Conservation (phyloP, 2,888 invertebrate species). For the Odontocerum albicorne region DNA sequence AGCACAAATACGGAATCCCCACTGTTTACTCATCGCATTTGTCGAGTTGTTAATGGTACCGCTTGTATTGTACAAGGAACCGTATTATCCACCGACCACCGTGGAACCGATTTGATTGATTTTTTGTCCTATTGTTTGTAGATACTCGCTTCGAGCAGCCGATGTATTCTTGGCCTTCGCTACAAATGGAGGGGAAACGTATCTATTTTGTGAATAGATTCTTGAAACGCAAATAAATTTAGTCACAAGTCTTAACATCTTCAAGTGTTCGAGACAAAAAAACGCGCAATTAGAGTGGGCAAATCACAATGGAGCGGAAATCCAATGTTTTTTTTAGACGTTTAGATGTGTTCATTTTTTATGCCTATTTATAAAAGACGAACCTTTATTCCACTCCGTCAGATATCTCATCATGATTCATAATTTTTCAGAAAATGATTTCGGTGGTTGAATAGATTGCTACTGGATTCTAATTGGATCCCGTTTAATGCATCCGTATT, state of each 20-base stretch:
- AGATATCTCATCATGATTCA: no score
- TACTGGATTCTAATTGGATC: no score
- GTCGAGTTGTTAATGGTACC: slow-evolving; percentile 41
- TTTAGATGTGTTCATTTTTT: no score
- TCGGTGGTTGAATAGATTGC: no score
- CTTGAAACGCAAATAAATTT: slow-evolving; percentile 9
- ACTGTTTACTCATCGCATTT: slow-evolving; percentile 58
- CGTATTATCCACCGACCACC: slow-evolving; percentile 39
- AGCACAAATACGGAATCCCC: slow-evolving; percentile 36
- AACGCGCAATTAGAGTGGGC: slow-evolving; percentile 14
- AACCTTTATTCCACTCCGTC: no score
- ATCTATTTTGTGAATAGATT: slow-evolving; percentile 16
- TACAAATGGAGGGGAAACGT: slow-evolving; percentile 12
- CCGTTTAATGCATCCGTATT: no score
- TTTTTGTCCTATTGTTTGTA: slow-evolving; percentile 43
- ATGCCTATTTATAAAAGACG: no score
- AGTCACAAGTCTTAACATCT: slow-evolving; percentile 1
- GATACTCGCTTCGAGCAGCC: slow-evolving; percentile 10
- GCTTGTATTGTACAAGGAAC: slow-evolving; percentile 11
- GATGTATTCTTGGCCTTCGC: slow-evolving; percentile 25
- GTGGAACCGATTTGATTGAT: slow-evolving; percentile 52
- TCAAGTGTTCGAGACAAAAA: slow-evolving; percentile 1
- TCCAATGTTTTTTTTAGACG: not conserved
- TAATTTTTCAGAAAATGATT: no score
- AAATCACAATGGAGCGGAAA: slow-evolving; percentile 17